Conservation (phyloP, 1,140 invertebrate genomes). For the Caenorhabditis inopinata region DNA sequence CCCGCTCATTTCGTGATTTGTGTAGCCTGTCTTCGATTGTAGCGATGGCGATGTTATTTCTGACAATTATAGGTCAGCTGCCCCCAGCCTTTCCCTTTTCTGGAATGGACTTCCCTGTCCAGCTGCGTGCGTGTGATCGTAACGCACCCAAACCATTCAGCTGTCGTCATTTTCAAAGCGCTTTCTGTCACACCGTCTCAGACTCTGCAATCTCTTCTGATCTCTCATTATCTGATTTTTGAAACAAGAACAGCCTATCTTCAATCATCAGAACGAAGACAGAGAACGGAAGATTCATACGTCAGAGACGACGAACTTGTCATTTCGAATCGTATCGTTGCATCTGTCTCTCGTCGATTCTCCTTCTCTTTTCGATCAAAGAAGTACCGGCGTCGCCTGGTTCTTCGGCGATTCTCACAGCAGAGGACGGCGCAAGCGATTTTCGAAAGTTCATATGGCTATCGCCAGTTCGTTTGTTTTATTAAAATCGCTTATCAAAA, state of each 20-base stretch:
- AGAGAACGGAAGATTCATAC: constrained; percentile 23
- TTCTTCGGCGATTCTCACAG: constrained; percentile 10
- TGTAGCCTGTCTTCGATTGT: too few relatives aligned
- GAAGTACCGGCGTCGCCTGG: not conserved
- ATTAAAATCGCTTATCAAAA: not conserved
- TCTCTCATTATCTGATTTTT: not conserved
- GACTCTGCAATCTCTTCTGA: not conserved
- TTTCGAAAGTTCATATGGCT: not conserved
- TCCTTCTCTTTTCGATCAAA: not conserved
- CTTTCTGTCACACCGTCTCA: not conserved
- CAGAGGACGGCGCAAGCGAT: not conserved
- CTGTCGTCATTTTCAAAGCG: not conserved
- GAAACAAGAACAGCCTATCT: not conserved
- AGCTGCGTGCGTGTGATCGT: not conserved
- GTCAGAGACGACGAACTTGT: constrained; percentile 29
- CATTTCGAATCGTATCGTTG: constrained; percentile 10
- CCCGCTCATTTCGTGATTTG: too few relatives aligned
- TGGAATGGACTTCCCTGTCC: not conserved
- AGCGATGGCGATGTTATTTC: too few relatives aligned
- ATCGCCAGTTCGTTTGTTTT: not conserved
- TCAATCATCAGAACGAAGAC: not conserved
- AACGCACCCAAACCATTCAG: not conserved
- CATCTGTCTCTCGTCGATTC: not conserved
- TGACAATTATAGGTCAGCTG: not conserved
- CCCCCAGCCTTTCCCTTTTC: not conserved